phyloP scores from a whole-genome alignment of 2,888 invertebrate species.

The Drosophila eohydei region DNA sequence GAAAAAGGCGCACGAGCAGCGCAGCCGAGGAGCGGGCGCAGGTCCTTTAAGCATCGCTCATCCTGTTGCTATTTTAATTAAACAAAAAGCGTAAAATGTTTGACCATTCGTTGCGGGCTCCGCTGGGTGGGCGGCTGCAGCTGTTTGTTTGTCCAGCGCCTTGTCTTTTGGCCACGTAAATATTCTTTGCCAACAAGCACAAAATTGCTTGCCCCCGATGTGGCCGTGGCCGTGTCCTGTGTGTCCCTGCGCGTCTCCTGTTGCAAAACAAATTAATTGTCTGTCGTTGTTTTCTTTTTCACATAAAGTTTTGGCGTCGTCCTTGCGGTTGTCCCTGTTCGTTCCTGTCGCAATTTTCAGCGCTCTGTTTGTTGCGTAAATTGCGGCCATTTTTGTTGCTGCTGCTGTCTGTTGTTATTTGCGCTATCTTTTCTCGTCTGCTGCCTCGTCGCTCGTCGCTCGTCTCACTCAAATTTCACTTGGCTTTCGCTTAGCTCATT shows the following conservation, averaged over 20 bases:
- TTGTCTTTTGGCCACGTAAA: conserved; percentile 77
- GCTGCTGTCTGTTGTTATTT: conserved; percentile 44
- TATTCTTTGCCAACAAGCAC: conserved; percentile 79
- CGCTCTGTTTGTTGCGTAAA: conserved; percentile 72
- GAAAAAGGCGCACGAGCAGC: conserved; percentile 54
- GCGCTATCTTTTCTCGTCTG: conserved; percentile 36
- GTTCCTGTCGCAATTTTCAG: conserved; percentile 61
- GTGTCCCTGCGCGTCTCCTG: conserved; percentile 28
- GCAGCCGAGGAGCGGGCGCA: conserved; percentile 32
- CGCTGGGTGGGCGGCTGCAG: background rate
- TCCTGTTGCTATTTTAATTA: conserved; percentile 73
- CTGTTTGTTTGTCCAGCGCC: conserved; percentile 49
- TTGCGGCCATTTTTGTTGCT: conserved; percentile 43
- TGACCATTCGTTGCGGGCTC: conserved; percentile 56
- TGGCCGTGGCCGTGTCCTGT: conserved; percentile 15
- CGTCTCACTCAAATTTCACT: conserved; percentile 68
- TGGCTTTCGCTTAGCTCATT: conserved; percentile 74
- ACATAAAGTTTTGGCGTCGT: conserved; percentile 62
- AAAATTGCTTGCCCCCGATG: conserved; percentile 67
- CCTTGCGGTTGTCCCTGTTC: conserved; percentile 36
- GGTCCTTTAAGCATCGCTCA: conserved; percentile 18
- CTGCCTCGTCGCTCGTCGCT: conserved; percentile 13
- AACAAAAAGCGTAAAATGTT: conserved; percentile 80
- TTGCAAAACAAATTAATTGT: conserved; percentile 76
- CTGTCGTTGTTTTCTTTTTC: conserved; percentile 51